phyloP scores from a whole-genome alignment of 2,797 vertebrate species.

The Octomys mimax region DNA sequence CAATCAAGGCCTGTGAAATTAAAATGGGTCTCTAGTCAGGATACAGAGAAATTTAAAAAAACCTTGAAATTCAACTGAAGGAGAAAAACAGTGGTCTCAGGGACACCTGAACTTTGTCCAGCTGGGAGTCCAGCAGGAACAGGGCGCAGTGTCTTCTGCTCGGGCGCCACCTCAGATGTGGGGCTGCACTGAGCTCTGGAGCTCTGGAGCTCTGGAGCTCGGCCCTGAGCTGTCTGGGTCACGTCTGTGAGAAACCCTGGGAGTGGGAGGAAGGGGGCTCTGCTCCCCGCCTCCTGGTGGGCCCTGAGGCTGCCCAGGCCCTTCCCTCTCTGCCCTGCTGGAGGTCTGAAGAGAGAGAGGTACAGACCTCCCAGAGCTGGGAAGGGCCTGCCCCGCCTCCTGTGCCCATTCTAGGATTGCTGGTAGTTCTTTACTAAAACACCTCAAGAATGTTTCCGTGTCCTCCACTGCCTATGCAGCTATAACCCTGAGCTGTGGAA shows the following conservation, averaged over 20 bases:
- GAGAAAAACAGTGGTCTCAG: not conserved
- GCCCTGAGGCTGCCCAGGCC: not conserved
- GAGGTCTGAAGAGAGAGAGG: not conserved
- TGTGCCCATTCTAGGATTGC: not conserved
- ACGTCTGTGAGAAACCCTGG: not conserved
- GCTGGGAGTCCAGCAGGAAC: not conserved
- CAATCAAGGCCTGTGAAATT: slow-evolving; percentile 48
- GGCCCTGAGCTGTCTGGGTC: not conserved
- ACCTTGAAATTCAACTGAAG: slow-evolving; percentile 26
- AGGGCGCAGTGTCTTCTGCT: not conserved
- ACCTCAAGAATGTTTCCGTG: not conserved
- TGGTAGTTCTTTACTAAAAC: not conserved
- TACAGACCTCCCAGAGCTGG: not conserved
- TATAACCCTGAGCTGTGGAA: slow-evolving; percentile 20
- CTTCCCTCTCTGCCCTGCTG: not conserved
- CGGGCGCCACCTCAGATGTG: not conserved
- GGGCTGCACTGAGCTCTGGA: not conserved
- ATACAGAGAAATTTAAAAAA: slow-evolving; percentile 18
- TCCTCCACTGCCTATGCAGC: not conserved
- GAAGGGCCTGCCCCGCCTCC: rapidly evolving
- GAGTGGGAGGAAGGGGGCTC: not conserved
- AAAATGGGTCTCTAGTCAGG: slow-evolving; percentile 33
- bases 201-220: not conserved
- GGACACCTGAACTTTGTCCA: slow-evolving; percentile 34
- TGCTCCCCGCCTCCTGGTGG: not conserved